Evolutionary conservation across 2,797 vertebrate genomes (phyloP).

Genomic region (Sphenodon punctatus): DNA sequence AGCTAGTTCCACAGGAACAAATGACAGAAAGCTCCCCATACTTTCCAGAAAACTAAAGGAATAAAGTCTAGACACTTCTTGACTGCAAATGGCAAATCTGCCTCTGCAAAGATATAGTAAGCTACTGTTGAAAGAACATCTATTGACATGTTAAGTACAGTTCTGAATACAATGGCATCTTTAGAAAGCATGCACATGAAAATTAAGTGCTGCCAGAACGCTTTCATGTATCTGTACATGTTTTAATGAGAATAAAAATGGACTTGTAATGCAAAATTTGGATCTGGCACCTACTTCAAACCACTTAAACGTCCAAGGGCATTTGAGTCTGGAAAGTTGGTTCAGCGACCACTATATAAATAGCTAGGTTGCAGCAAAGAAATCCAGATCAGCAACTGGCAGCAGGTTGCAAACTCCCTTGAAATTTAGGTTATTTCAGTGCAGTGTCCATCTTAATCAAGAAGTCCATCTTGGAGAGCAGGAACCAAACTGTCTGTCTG

Average conservation of each 20-base stretch:
- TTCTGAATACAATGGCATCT: background rate
- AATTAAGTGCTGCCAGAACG: background rate
- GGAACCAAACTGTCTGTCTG: background rate
- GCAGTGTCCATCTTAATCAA: background rate
- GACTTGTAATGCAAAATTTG: background rate
- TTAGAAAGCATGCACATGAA: background rate
- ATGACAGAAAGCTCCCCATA: rapidly evolving
- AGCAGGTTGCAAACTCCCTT: rapidly evolving
- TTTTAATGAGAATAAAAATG: background rate
- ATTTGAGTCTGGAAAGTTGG: background rate
- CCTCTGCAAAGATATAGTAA: background rate
- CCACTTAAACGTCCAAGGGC: background rate
- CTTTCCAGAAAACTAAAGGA: background rate
- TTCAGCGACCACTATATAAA: background rate
- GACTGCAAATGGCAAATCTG: background rate
- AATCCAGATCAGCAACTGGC: background rate
- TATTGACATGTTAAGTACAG: background rate
- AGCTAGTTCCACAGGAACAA: too few relatives aligned
- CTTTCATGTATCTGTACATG: background rate
- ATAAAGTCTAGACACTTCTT: background rate
- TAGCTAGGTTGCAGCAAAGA: background rate
- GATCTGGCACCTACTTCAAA: background rate
- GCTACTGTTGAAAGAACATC: background rate
- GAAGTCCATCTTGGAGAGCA: background rate
- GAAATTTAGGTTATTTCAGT: background rate